Evolutionary conservation across 2,888 invertebrate genomes (phyloP).

Genomic region (Oeneis ivallda): DNA sequence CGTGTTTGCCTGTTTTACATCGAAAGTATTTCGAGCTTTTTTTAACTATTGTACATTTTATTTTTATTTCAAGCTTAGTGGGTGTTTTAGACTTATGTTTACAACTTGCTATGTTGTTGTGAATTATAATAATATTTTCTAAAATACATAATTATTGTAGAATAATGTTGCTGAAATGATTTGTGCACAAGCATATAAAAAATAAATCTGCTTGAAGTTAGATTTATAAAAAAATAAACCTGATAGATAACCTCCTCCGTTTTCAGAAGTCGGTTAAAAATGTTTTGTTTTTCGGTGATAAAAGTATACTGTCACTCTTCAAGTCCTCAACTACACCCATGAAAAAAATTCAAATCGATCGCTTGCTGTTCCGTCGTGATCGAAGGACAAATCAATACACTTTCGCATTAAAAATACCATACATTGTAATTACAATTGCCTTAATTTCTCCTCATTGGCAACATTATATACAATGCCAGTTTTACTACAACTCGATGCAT

Average conservation of each 20-base stretch:
- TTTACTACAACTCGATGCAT: background rate
- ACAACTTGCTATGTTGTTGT: background rate
- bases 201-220: too few species aligned
- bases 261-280: too few species aligned
- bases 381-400: too few species aligned
- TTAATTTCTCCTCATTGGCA: background rate
- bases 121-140: background rate
- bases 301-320: too few species aligned
- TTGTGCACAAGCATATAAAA: background rate
- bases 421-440: background rate
- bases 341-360: too few species aligned
- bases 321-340: too few species aligned
- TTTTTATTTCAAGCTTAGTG: slow-evolving; percentile 6
- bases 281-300: too few species aligned
- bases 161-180: background rate
- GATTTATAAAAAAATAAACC: too few species aligned
- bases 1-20: background rate
- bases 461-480: background rate
- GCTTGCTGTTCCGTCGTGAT: too few species aligned
- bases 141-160: background rate
- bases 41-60: background rate
- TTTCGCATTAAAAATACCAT: too few species aligned
- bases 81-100: background rate
- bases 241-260: too few species aligned
- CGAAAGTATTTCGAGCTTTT: background rate